Evolutionary conservation across 2,113 vertebrate species (phyloP).

Genomic region (Dendropsophus ebraccatus): DNA sequence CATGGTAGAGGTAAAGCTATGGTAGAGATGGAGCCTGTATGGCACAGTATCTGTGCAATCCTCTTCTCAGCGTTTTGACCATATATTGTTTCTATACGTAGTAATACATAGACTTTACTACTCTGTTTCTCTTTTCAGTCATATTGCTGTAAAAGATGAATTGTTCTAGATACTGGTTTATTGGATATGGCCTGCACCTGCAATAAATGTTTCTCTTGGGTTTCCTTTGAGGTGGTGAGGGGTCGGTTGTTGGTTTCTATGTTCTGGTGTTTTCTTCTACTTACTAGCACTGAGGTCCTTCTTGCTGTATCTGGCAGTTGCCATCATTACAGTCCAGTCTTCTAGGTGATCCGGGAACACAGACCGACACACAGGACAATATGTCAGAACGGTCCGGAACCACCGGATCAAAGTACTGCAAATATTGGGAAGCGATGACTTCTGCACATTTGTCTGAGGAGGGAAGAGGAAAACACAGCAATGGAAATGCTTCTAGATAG

Average conservation of each 20-base stretch:
- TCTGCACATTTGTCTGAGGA: not conserved
- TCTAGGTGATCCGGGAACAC: not conserved
- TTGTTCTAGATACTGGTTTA: no score
- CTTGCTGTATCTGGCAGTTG: not conserved
- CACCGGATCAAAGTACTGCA: not conserved
- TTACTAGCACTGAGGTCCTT: constrained; percentile 4
- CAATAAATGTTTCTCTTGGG: no score
- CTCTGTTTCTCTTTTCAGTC: no score
- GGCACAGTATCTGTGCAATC: no score
- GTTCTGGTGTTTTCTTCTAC: not conserved
- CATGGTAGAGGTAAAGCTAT: no score
- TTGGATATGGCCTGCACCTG: no score
- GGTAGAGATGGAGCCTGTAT: no score
- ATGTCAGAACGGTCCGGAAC: not conserved
- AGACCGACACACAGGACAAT: not conserved
- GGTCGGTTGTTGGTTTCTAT: not conserved
- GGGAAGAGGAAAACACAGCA: not conserved
- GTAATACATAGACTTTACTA: no score
- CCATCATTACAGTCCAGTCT: not conserved
- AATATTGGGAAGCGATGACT: not conserved
- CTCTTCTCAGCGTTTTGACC: no score
- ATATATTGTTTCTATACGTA: no score
- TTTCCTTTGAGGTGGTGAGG: not conserved
- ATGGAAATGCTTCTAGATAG: no score
- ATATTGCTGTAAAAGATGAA: no score